Percentiles rank a stretch among this genome's conserved stretches.
These are phyloP conservation scores for Zygogramma bicolorata DNA, from an alignment of 2,888 invertebrate species.

Conservation along the genomic window DNA sequence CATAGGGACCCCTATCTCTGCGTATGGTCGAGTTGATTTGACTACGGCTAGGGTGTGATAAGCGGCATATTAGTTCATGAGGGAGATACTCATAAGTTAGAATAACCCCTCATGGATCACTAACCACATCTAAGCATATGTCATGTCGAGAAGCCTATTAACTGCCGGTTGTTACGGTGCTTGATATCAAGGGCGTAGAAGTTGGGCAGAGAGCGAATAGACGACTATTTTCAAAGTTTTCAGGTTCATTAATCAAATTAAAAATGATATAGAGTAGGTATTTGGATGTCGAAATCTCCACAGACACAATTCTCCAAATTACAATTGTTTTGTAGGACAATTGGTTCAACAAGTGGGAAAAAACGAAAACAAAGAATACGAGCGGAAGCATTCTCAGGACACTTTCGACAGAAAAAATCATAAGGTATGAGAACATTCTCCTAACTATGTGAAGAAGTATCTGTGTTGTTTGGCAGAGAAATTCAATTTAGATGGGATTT, in stretches of 20 bases:
- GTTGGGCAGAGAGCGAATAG: neutral
- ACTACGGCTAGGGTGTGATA: constrained; percentile 55
- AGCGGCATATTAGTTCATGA: constrained; percentile 45
- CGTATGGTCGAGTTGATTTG: constrained; percentile 48
- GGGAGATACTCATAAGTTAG: constrained; percentile 30
- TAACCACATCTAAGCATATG: constrained; percentile 56
- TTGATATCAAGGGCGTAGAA: constrained; percentile 11
- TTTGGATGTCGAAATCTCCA: neutral
- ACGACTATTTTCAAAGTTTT: too few relatives aligned
- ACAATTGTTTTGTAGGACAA: neutral
- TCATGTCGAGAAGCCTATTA: constrained; percentile 54
- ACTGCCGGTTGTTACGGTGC: constrained; percentile 49
- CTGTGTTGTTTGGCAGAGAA: too few relatives aligned
- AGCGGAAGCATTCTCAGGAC: neutral
- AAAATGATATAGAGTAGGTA: neutral
- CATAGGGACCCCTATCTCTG: constrained; percentile 17
- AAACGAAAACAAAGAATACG: neutral
- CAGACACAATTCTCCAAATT: neutral
- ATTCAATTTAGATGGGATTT: too few relatives aligned
- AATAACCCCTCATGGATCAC: constrained; percentile 48
- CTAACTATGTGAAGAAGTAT: too few relatives aligned
- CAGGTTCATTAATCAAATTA: too few relatives aligned
- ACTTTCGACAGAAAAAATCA: neutral
- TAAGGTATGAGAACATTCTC: too few relatives aligned
- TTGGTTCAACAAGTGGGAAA: neutral